phyloP scores from a whole-genome alignment of 2,113 vertebrate genomes.

The Artemisiospiza belli region DNA sequence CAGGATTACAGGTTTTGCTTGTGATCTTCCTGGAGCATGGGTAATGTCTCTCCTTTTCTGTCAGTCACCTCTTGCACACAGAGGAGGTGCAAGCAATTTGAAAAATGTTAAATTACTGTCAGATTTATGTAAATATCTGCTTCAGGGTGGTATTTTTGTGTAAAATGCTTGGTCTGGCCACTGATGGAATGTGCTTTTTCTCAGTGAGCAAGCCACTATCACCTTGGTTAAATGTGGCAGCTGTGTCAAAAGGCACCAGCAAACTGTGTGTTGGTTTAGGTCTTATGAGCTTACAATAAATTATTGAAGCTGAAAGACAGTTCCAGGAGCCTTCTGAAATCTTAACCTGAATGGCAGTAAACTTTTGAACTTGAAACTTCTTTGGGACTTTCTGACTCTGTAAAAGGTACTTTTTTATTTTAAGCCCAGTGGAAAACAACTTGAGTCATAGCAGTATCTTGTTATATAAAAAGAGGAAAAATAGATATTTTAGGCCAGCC shows the following conservation, averaged over 20 bases:
- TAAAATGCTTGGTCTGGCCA: neutral
- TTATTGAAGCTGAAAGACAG: neutral
- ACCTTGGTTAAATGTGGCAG: accelerated
- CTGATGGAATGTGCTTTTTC: neutral
- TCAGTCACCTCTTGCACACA: neutral
- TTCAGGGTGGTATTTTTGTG: neutral
- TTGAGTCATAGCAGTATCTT: slow-evolving; percentile 16
- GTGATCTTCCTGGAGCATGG: neutral
- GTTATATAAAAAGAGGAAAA: neutral
- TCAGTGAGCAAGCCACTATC: neutral
- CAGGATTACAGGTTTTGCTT: neutral
- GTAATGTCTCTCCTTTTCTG: neutral
- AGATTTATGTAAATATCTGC: neutral
- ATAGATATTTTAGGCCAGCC: neutral
- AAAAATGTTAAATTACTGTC: neutral
- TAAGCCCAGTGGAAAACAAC: neutral
- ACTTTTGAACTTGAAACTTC: slow-evolving; percentile 30
- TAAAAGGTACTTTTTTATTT: slow-evolving; percentile 44
- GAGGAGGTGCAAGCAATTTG: neutral
- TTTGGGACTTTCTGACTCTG: slow-evolving; percentile 40
- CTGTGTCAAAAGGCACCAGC: neutral
- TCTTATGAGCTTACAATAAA: neutral
- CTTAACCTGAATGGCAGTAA: neutral
- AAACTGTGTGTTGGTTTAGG: neutral
- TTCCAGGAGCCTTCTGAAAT: neutral